phyloP scores from a whole-genome alignment of 2,888 invertebrate species.

The Chloroclysta siterata region DNA sequence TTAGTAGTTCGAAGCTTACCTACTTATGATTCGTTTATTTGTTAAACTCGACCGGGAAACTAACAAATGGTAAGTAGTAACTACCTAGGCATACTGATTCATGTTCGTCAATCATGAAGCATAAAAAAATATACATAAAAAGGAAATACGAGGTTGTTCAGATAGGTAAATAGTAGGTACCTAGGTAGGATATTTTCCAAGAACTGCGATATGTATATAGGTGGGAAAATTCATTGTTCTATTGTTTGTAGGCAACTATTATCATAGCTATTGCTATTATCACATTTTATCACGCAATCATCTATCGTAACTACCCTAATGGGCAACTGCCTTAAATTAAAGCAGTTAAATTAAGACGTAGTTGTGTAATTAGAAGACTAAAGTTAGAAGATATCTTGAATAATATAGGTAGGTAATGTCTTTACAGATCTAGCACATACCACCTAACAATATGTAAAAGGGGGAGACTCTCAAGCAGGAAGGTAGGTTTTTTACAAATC shows the following conservation, averaged over 20 bases:
- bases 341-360: conserved; percentile 9
- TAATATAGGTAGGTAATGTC: too few relatives aligned
- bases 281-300: conserved; percentile 68
- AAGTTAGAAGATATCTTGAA: background rate
- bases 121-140: conserved; percentile 29
- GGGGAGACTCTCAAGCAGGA: too few relatives aligned
- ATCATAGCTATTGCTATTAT: conserved; percentile 66
- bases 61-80: too few relatives aligned
- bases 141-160: conserved; percentile 35
- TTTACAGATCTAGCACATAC: too few relatives aligned
- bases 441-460: too few relatives aligned
- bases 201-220: conserved; percentile 71
- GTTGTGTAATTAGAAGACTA: background rate
- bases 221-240: conserved; percentile 80
- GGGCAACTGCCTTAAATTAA: conserved; percentile 27
- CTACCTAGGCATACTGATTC: too few relatives aligned
- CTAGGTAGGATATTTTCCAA: conserved; percentile 54
- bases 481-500: too few relatives aligned
- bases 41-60: too few relatives aligned
- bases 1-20: too few relatives aligned
- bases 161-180: conserved; percentile 27
- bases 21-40: too few relatives aligned
- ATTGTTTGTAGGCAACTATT: conserved; percentile 74
- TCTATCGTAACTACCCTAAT: conserved; percentile 38
- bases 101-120: conserved; percentile 5